Evolutionary conservation across 2,113 vertebrate species (phyloP).

Genomic region (Gyps fulvus): DNA sequence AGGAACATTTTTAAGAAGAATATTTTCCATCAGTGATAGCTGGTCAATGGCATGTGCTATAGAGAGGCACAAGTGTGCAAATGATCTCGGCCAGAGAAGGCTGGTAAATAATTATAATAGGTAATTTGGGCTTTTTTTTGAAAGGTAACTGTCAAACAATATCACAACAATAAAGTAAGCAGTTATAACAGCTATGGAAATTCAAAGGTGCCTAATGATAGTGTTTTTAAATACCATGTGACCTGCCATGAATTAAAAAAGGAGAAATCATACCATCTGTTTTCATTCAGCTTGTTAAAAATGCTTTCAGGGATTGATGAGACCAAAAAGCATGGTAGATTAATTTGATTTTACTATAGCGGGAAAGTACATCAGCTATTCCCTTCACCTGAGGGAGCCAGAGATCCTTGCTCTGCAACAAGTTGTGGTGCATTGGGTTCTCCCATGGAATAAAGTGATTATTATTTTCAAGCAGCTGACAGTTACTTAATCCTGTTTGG

Average conservation of each 20-base stretch:
- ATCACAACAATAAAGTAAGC: neutral
- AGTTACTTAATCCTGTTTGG: neutral
- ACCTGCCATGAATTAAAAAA: neutral
- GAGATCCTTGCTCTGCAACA: constrained; percentile 27
- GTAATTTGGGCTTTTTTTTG: neutral
- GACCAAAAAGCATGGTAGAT: neutral
- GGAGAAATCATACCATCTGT: neutral
- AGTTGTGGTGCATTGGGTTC: neutral
- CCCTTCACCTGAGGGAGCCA: constrained; percentile 41
- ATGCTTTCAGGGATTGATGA: neutral
- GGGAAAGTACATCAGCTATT: neutral
- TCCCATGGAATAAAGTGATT: neutral
- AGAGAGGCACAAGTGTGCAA: neutral
- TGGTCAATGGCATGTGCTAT: neutral
- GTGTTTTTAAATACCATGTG: neutral
- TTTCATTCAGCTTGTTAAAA: neutral
- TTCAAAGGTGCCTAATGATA: neutral
- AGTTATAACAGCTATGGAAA: neutral
- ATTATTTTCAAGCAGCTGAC: neutral
- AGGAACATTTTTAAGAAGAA: neutral
- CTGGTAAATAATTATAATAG: neutral
- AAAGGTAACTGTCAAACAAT: neutral
- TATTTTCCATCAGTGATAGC: neutral
- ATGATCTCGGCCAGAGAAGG: neutral
- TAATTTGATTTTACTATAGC: neutral